A percentile compares a stretch with the other conserved stretches of the same genome.
Conservation (phyloP, 2,113 vertebrate species). For the Tragelaphus strepsiceros region DNA sequence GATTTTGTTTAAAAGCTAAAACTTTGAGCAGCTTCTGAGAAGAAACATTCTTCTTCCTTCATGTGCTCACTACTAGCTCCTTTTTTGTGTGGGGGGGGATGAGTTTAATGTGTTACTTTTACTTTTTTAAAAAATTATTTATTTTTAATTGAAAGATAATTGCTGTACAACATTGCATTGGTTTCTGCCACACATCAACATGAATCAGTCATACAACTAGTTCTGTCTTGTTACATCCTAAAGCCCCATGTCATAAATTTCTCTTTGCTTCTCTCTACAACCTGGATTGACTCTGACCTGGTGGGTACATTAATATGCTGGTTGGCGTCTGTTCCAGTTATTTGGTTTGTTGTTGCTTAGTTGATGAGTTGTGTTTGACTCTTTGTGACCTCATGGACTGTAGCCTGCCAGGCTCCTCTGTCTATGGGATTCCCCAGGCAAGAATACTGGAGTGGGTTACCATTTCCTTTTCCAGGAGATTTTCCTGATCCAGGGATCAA, state of each 20-base stretch:
- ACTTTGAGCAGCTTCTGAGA: not conserved
- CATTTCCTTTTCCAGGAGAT: not conserved
- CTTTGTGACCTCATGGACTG: not conserved
- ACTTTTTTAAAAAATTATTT: not conserved
- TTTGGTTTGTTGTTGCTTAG: not conserved
- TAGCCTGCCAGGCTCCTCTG: not conserved
- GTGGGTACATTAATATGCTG: not conserved
- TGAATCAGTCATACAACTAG: not conserved
- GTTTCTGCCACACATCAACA: not conserved
- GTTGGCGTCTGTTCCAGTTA: not conserved
- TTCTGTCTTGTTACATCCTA: not conserved
- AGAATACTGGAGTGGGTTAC: not conserved
- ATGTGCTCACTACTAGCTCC: not conserved
- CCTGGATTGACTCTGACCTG: not conserved
- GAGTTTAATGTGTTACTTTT: not conserved
- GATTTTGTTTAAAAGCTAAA: not conserved
- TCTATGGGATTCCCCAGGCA: not conserved
- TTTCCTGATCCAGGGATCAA: not conserved
- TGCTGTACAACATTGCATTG: not conserved
- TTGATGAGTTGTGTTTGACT: not conserved
- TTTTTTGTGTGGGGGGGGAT: accelerated
- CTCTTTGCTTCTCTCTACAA: not conserved
- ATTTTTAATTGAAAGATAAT: not conserved
- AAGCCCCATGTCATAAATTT: not conserved
- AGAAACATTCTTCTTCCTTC: not conserved